Percentiles rank a stretch among this genome's conserved stretches.
Evolutionary conservation across 35 echinoderm and acorn worm genomes (phyloP).

Genomic region (Acanthaster planci): DNA sequence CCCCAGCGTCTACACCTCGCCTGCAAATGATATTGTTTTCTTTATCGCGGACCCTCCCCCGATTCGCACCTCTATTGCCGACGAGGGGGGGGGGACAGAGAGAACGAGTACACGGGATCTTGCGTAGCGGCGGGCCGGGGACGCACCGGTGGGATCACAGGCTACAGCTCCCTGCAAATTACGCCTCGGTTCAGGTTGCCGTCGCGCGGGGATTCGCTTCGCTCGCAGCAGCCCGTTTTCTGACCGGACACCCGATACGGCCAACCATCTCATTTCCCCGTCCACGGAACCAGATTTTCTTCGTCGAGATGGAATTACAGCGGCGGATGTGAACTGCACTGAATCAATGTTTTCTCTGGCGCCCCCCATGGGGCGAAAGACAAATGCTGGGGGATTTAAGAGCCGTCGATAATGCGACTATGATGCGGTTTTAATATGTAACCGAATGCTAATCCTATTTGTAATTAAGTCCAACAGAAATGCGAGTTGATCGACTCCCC

Average conservation of each 20-base stretch:
- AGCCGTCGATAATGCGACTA: background rate
- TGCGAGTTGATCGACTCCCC: background rate
- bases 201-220: background rate
- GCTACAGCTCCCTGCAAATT: slow-evolving; percentile 15
- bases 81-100: background rate
- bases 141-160: slow-evolving; percentile 14
- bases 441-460: background rate
- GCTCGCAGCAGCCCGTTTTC: background rate
- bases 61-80: slow-evolving; percentile 15
- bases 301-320: background rate
- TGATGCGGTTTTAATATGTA: slow-evolving; percentile 20
- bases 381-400: background rate
- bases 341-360: slow-evolving; percentile 1
- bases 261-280: background rate
- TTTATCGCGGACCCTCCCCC: slow-evolving; percentile 11
- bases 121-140: background rate
- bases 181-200: slow-evolving; percentile 18
- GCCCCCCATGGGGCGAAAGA: background rate
- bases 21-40: slow-evolving; percentile 31
- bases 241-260: background rate
- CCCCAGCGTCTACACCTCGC: slow-evolving; percentile 1
- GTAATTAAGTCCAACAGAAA: slow-evolving; percentile 20
- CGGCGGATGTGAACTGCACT: background rate
- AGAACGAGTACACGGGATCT: no score
- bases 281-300: background rate